Base-by-base conservation (phyloP, 2,888 invertebrate species). In the Acronicta leporina region DNA sequence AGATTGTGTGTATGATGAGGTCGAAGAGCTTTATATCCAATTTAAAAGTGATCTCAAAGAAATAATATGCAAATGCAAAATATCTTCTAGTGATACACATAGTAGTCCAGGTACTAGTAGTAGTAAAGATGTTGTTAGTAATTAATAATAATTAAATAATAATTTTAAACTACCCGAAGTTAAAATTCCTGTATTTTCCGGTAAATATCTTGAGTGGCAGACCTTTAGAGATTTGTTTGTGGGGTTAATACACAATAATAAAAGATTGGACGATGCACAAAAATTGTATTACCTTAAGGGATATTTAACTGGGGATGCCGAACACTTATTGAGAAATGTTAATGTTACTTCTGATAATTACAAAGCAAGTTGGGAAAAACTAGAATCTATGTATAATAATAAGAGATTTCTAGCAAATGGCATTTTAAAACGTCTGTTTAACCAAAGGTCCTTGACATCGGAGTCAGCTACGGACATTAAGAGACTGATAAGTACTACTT, bases 221-320 rank as follows among this genome's bases (percentile, higher is more conserved):
- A 68, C 68, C 0, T 75, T 75, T 44, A 44, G 60, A 20, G 74
- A 77, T 60, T 59, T 74, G 8, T 76, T 72, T 53, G 0, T 49
- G 5, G 63, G 73, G 2, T 30, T 79, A 0, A 45, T 81, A 1
- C 70, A 81, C 30, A 52, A 72, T 5, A 79, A 79, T 30, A 20
- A 44, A 0, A 13, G 48, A 0, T 14, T 81, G 8, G 69, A 71
- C 15, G 48, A 77, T 40, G 77, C 72, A 0, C 74, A 79, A 49
- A 69, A 66, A 40, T 43, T 80, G 0, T 77, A 61, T 20, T 80
- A 79, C 45, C 33, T 79, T 5, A 79, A 75, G 11, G 53, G 59
- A 0, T 42, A 70, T 44, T 15, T 75, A 9, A 40, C 59, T 0
- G 77, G 75, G 2, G 79, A 80, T 16, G 77, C 75, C 2, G 77